Evolutionary conservation across 2,888 invertebrate genomes (phyloP).

Genomic region (Parasteatoda lunata): DNA sequence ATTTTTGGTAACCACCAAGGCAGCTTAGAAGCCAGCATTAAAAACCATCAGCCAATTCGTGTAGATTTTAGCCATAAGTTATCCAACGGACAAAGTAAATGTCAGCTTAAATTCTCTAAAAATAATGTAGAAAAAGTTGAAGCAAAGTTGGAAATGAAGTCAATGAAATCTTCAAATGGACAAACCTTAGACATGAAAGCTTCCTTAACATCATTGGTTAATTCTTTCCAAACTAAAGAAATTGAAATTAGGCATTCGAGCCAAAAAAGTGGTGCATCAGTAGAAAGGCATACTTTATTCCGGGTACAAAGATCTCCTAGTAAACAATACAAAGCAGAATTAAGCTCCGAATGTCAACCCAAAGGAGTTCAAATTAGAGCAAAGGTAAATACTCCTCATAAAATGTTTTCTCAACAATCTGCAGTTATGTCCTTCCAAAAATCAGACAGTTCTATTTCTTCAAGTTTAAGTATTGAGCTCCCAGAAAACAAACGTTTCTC

Average conservation of each 20-base stretch:
- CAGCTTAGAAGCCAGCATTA: slow-evolving; percentile 16
- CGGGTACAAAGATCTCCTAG: slow-evolving; percentile 9
- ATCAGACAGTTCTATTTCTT: neutral
- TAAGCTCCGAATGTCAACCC: slow-evolving; percentile 20
- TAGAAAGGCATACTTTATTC: slow-evolving; percentile 12
- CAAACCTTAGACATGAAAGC: slow-evolving; percentile 3
- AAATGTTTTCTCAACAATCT: slow-evolving; percentile 28
- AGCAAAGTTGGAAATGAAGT: slow-evolving; percentile 1
- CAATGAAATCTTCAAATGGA: neutral
- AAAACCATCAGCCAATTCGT: slow-evolving; percentile 21
- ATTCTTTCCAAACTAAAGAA: slow-evolving; percentile 45
- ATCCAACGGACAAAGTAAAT: neutral
- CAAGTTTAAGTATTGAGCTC: slow-evolving; percentile 4
- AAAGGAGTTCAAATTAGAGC: slow-evolving; percentile 34
- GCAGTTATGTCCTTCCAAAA: slow-evolving; percentile 12
- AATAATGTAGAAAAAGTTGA: slow-evolving; percentile 17
- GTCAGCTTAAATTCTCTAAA: neutral
- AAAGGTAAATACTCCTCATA: slow-evolving; percentile 28
- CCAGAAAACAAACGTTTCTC: slow-evolving; percentile 38
- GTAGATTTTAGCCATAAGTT: slow-evolving; percentile 12
- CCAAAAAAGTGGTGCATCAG: slow-evolving; percentile 9
- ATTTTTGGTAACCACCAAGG: slow-evolving; percentile 23
- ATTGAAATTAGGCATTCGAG: slow-evolving; percentile 2
- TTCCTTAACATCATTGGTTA: slow-evolving; percentile 31
- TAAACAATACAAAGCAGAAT: slow-evolving; percentile 41